Base-by-base conservation (phyloP, 2,888 invertebrate species). In the Tetanocera ferruginea region DNA sequence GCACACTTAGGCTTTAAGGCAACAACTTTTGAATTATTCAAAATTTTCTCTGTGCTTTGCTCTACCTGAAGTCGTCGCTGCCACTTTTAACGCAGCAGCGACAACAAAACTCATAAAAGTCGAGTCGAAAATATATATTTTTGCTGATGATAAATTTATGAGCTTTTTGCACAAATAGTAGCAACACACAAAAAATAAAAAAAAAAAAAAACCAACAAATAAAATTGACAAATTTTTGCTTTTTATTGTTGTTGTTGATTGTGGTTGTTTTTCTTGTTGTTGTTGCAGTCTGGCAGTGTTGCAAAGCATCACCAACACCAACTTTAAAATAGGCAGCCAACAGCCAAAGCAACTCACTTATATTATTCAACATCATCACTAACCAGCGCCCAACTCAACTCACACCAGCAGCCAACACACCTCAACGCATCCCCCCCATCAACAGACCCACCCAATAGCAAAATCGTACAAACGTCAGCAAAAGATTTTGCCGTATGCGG, bases 181-280 rank as follows among this genome's bases (percentile, higher is more conserved):
- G 49, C 5, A 43, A 9, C 6, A 8, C 25, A 31, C 2, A 17
- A 49, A 52, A 52, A 57, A 37, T 11, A 64, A 62, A 23, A 17
- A 28, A 34, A 72, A 55, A 72, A 37, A 5, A 19, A 43, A 67
- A n/a, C 34, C 49, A 74, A 23, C 62, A 25, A n/a, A 37, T 31
- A 62, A 73, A 73, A 74, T 64, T 74, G 51, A 74, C 64, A 52
- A 64, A 64, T 74, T 74, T 74, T 64, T 28, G 25, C 14, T 28
- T 31, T 5, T 70, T 8, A 28, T 25, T 49, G 28, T 14, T n/a
- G 55, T 69, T 34, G 25, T 55, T 71, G 55, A n/a, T n/a, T 43
- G 37, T 49, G 43, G 31, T 34, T 34, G 55, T 55, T 19, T n/a
- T 55, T 55, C 6, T 60, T 60, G 25, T 55, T 55, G n/a, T 55